A percentile compares a stretch with the other conserved stretches of the same genome.
Conservation (phyloP, 2,888 invertebrate species). For the Apantesis nais region DNA sequence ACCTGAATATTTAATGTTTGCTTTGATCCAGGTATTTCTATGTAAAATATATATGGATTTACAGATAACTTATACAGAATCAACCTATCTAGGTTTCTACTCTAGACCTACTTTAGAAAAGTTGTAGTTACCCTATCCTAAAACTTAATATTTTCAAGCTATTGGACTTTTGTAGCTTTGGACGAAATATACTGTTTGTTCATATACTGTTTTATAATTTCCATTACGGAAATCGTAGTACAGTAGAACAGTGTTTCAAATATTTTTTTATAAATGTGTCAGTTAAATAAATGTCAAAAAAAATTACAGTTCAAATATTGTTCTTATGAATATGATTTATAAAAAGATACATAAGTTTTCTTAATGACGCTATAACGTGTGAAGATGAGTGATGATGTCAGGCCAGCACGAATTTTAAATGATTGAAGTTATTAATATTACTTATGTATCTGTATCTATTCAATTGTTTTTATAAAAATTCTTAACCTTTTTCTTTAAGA, state of each 20-base stretch:
- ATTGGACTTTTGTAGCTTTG: too few species aligned
- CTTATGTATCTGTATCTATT: constrained; percentile 1
- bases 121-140: too few species aligned
- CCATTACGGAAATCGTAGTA: too few species aligned
- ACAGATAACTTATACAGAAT: too few species aligned
- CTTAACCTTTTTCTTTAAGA: background rate
- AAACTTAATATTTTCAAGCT: too few species aligned
- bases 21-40: too few species aligned
- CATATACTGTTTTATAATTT: too few species aligned
- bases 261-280: constrained; percentile 10
- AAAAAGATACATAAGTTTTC: background rate
- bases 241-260: background rate
- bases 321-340: constrained; percentile 15
- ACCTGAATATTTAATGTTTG: too few species aligned
- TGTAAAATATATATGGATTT: too few species aligned
- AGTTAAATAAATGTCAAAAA: constrained; percentile 17
- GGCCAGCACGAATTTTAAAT: constrained; percentile 9
- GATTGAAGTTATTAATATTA: constrained; percentile 35
- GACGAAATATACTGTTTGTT: too few species aligned
- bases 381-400: constrained; percentile 32
- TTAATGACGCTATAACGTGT: constrained; percentile 20
- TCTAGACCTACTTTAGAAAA: too few species aligned
- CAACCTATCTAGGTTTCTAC: too few species aligned
- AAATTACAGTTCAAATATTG: constrained; percentile 1
- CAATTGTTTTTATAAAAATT: background rate